A percentile compares a stretch with the other conserved stretches of the same genome.
Conservation (phyloP, 2,888 invertebrate species). For the Orgyia antiqua region DNA sequence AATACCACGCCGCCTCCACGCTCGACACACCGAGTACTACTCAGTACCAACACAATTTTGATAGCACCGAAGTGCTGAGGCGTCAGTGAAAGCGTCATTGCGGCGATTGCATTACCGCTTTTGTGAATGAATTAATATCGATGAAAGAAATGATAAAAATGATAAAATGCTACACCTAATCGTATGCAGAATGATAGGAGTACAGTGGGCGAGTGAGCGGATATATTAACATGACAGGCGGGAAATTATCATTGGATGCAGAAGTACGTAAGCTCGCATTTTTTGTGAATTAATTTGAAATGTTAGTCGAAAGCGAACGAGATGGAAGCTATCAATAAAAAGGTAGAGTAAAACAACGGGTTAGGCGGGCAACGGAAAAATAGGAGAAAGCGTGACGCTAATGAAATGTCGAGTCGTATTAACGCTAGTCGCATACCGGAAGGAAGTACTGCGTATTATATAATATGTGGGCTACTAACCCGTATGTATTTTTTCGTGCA, state of each 20-base stretch:
- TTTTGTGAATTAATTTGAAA: slow-evolving; percentile 54
- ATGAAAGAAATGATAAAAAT: slow-evolving; percentile 70
- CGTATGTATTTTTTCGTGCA: slow-evolving; percentile 81
- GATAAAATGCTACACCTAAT: slow-evolving; percentile 52
- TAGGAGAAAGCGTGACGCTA: slow-evolving; percentile 72
- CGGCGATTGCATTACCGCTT: slow-evolving; percentile 78
- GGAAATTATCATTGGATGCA: slow-evolving; percentile 53
- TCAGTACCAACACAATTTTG: slow-evolving; percentile 47
- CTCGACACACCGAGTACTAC: slow-evolving; percentile 18
- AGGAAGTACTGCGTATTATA: slow-evolving; percentile 59
- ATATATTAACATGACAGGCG: slow-evolving; percentile 42
- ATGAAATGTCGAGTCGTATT: slow-evolving; percentile 56
- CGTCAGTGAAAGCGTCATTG: slow-evolving; percentile 57
- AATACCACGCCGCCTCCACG: slow-evolving; percentile 36
- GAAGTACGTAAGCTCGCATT: slow-evolving; percentile 66
- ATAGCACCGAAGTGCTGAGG: slow-evolving; percentile 37
- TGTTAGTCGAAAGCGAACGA: slow-evolving; percentile 74
- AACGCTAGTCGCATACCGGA: slow-evolving; percentile 59
- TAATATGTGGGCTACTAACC: slow-evolving; percentile 78
- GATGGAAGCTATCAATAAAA: slow-evolving; percentile 59
- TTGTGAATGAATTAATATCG: slow-evolving; percentile 74
- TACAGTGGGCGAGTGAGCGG: slow-evolving; percentile 43
- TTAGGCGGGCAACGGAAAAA: slow-evolving; percentile 73
- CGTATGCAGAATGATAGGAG: slow-evolving; percentile 47
- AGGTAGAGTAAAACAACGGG: slow-evolving; percentile 62